A percentile compares a stretch with the other conserved stretches of the same genome.
These are phyloP conservation scores for Delphinapterus leucas DNA, from an alignment of 2,113 vertebrate species.

Conservation along the genomic window DNA sequence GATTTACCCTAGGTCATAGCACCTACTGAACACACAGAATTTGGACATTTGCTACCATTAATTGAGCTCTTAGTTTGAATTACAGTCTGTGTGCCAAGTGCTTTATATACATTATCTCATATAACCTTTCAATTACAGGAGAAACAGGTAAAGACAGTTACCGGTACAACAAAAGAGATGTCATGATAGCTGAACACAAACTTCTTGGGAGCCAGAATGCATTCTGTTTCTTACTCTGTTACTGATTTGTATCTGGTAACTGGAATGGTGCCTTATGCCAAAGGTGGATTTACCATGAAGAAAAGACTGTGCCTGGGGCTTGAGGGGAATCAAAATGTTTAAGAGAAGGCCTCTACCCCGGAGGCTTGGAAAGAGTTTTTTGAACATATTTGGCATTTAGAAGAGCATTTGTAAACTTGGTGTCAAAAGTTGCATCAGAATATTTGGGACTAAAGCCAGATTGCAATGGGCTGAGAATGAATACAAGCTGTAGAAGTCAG, in stretches of 20 bases:
- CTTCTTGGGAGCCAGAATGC: not conserved
- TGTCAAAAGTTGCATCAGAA: not conserved
- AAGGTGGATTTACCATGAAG: not conserved
- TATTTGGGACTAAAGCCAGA: conserved; percentile 18
- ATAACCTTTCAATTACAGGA: not conserved
- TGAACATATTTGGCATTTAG: not conserved
- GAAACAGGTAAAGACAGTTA: not conserved
- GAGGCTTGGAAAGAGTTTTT: not conserved
- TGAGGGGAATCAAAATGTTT: not conserved
- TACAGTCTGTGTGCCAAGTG: not conserved
- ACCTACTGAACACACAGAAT: not conserved
- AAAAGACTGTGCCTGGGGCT: not conserved
- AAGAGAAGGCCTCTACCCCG: not conserved
- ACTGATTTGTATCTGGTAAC: not conserved
- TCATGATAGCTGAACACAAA: not conserved
- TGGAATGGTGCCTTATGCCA: not conserved
- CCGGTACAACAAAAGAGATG: not conserved
- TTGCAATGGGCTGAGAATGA: not conserved
- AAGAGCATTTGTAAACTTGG: not conserved
- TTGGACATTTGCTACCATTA: not conserved
- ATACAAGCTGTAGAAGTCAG: not conserved
- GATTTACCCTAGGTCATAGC: not conserved
- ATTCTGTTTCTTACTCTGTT: not conserved
- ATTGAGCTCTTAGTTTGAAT: not conserved
- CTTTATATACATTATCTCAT: not conserved